Conservation (phyloP, 2,888 invertebrate species). For the Siphonodentalium dalli region DNA sequence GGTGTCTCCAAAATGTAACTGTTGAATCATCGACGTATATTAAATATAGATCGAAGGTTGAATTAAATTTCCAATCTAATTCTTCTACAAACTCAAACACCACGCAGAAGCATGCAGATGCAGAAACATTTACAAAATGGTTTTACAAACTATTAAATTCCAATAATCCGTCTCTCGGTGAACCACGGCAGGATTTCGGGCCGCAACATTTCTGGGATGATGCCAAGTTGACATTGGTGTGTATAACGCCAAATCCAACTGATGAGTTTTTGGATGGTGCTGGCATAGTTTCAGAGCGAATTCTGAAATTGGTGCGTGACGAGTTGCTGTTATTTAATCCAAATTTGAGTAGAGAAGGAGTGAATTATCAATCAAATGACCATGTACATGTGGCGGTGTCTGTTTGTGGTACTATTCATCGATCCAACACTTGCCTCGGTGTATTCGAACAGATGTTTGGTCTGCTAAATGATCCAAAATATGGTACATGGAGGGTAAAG, state of each 20-base stretch:
- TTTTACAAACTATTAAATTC: constrained; percentile 55
- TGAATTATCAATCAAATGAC: constrained; percentile 70
- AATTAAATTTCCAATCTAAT: no score
- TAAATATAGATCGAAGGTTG: no score
- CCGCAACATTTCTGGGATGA: constrained; percentile 59
- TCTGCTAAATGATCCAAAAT: constrained; percentile 72
- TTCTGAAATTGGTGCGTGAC: constrained; percentile 39
- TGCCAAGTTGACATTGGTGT: constrained; percentile 35
- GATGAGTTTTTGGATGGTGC: constrained; percentile 39
- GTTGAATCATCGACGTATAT: no score
- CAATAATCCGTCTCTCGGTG: constrained; percentile 32
- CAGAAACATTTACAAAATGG: constrained; percentile 52
- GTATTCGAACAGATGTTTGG: constrained; percentile 75
- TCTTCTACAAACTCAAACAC: no score
- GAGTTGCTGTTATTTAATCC: constrained; percentile 69
- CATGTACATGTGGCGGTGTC: constrained; percentile 73
- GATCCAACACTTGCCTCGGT: constrained; percentile 69
- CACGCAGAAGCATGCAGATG: no score
- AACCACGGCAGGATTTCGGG: constrained; percentile 42
- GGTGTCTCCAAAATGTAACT: no score
- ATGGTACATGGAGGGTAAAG: constrained; percentile 75
- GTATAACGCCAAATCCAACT: constrained; percentile 16
- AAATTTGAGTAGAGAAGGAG: constrained; percentile 70
- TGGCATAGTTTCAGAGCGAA: constrained; percentile 33
- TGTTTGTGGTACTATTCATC: constrained; percentile 74